Percentiles rank a stretch among this genome's conserved stretches.
These are phyloP conservation scores for Drosophila varians DNA, from an alignment of 1,140 invertebrate species.

Conservation along the genomic window DNA sequence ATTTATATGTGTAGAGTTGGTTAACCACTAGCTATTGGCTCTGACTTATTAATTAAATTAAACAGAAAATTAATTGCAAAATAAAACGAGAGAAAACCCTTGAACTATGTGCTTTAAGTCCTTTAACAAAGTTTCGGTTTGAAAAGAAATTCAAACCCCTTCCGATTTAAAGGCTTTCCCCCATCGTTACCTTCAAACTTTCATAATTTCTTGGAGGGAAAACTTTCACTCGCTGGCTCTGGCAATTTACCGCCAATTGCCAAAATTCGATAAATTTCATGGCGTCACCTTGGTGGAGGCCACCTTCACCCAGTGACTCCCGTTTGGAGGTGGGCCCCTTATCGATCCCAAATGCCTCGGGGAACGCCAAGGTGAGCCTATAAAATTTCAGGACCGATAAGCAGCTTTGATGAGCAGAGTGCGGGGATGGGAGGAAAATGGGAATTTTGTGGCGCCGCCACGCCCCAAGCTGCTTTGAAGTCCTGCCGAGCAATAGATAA, in stretches of 20 bases:
- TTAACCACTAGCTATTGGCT: conserved; percentile 13
- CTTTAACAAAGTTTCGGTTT: neutral
- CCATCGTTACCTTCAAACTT: conserved; percentile 22
- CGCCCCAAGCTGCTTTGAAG: conserved; percentile 65
- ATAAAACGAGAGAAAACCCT: neutral
- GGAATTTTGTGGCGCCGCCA: conserved; percentile 57
- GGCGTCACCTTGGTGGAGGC: conserved; percentile 22
- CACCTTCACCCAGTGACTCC: conserved; percentile 4
- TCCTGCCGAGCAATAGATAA: conserved; percentile 56
- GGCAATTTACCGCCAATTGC: conserved; percentile 34
- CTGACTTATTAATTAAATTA: conserved; percentile 47
- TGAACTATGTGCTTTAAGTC: conserved; percentile 4
- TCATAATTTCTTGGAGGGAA: conserved; percentile 31
- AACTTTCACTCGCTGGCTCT: conserved; percentile 35
- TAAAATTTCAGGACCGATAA: conserved; percentile 57
- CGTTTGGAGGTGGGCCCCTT: conserved; percentile 30
- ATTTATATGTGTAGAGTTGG: conserved; percentile 9
- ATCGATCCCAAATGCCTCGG: conserved; percentile 50
- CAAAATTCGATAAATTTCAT: conserved; percentile 57
- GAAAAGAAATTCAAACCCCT: neutral
- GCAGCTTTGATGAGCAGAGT: conserved; percentile 23
- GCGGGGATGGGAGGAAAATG: conserved; percentile 32
- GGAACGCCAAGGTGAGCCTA: conserved; percentile 33
- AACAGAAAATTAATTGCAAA: neutral
- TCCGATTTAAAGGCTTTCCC: conserved; percentile 7